phyloP scores from a whole-genome alignment of 2,888 invertebrate species.

The Rhogogaster chlorosoma region DNA sequence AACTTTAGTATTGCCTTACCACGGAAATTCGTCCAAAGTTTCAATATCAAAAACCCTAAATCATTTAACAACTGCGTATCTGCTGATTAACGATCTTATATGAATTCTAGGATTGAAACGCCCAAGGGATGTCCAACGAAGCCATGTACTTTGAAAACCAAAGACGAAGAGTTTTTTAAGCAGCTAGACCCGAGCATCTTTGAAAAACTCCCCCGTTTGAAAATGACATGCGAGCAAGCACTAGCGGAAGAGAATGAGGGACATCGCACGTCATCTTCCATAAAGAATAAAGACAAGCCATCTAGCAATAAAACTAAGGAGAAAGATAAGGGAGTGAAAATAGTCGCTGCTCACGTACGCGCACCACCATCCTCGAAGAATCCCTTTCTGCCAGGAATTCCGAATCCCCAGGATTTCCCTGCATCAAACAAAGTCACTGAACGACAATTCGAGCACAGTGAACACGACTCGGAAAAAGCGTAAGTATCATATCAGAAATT shows the following conservation, averaged over 20 bases:
- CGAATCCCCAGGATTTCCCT: not conserved
- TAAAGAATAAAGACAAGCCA: not conserved
- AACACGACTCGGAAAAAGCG: not conserved
- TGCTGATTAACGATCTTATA: not conserved
- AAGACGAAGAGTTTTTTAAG: constrained; percentile 40
- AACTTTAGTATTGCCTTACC: not conserved
- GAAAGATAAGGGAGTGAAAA: constrained; percentile 12
- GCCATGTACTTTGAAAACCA: constrained; percentile 41
- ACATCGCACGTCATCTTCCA: not conserved
- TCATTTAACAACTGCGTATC: not conserved
- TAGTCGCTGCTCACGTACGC: constrained; percentile 20
- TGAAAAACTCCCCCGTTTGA: constrained; percentile 28
- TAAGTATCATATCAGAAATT: not conserved
- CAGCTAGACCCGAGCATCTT: constrained; percentile 18
- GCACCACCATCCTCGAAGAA: constrained; percentile 4
- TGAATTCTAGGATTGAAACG: not conserved
- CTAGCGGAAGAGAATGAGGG: not conserved
- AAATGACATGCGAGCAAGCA: constrained; percentile 20
- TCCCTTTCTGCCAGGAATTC: not conserved
- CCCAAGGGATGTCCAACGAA: constrained; percentile 36
- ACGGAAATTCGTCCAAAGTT: not conserved
- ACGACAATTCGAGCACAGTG: not conserved
- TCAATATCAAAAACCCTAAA: not conserved
- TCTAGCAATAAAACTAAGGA: constrained; percentile 2
- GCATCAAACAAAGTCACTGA: not conserved